phyloP scores from a whole-genome alignment of 2,888 invertebrate genomes.

The Cephonodes hylas region DNA sequence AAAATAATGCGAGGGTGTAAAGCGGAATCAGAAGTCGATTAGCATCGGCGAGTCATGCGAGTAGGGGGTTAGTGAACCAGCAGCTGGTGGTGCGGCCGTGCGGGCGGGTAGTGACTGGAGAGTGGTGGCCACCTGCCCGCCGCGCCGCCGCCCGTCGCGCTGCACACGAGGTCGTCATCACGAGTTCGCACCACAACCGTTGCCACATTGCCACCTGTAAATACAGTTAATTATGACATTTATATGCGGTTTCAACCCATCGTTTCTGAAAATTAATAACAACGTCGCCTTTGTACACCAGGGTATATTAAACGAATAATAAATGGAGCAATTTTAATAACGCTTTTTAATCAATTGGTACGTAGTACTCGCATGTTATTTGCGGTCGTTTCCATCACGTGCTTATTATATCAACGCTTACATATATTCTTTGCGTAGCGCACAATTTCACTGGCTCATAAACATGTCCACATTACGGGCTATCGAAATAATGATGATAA shows the following conservation, averaged over 20 bases:
- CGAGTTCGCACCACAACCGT: neutral
- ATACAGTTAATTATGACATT: neutral
- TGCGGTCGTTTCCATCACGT: neutral
- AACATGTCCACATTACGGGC: neutral
- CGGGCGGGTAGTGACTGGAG: constrained; percentile 37
- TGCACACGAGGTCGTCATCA: neutral
- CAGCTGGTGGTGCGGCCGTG: constrained; percentile 56
- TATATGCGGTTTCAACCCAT: neutral
- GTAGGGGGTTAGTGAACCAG: constrained; percentile 57
- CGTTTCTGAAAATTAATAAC: neutral
- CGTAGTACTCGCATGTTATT: neutral
- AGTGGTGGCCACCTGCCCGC: constrained; percentile 36
- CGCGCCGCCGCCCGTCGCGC: neutral
- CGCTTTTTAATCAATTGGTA: neutral
- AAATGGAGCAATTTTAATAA: neutral
- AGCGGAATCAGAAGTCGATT: constrained; percentile 46
- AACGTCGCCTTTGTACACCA: neutral
- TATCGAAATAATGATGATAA: constrained; percentile 9
- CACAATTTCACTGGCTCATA: constrained; percentile 2
- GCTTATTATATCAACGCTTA: neutral
- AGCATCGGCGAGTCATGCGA: constrained; percentile 40
- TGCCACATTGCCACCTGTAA: constrained; percentile 4
- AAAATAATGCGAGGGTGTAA: constrained; percentile 14
- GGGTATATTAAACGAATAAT: neutral
- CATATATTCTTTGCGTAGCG: neutral